These are phyloP conservation scores for Fundulus diaphanus DNA, from an alignment of 2,797 vertebrate genomes.

Conservation along the genomic window DNA sequence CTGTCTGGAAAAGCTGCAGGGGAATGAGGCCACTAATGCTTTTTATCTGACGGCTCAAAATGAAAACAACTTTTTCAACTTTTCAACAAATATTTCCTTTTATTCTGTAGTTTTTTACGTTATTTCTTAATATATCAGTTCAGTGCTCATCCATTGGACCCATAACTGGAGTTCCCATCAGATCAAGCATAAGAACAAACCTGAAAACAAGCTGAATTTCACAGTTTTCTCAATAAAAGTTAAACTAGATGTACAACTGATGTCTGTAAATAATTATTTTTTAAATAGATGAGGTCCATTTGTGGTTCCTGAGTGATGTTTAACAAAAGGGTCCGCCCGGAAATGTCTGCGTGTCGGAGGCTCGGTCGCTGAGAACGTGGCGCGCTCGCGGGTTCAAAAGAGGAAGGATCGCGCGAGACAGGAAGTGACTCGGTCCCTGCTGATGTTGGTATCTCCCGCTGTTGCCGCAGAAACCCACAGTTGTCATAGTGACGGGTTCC, in stretches of 20 bases:
- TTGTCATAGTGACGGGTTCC: constrained; percentile 80
- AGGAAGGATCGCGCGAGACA: constrained; percentile 70
- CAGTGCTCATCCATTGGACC: too few relatives aligned
- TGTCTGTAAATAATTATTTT: not conserved
- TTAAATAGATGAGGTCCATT: too few relatives aligned
- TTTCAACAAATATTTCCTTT: too few relatives aligned
- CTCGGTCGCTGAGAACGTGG: not conserved
- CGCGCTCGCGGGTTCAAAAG: constrained; percentile 49
- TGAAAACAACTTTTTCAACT: not conserved
- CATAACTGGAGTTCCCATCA: too few relatives aligned
- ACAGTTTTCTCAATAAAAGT: not conserved
- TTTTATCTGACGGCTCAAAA: not conserved
- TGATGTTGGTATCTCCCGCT: constrained; percentile 71
- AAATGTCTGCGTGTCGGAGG: not conserved
- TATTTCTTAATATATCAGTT: too few relatives aligned
- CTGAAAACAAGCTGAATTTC: not conserved
- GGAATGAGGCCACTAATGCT: not conserved
- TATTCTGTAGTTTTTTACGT: too few relatives aligned
- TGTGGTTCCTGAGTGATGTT: not conserved
- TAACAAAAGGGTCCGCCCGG: accelerated
- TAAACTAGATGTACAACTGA: not conserved
- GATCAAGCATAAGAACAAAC: not conserved
- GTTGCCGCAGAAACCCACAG: constrained; percentile 75
- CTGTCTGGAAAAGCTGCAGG: not conserved
- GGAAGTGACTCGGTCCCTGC: constrained; percentile 85